A percentile compares a stretch with the other conserved stretches of the same genome.
Evolutionary conservation across 2,113 vertebrate species (phyloP).

Genomic region (Notarius quadriscutis): DNA sequence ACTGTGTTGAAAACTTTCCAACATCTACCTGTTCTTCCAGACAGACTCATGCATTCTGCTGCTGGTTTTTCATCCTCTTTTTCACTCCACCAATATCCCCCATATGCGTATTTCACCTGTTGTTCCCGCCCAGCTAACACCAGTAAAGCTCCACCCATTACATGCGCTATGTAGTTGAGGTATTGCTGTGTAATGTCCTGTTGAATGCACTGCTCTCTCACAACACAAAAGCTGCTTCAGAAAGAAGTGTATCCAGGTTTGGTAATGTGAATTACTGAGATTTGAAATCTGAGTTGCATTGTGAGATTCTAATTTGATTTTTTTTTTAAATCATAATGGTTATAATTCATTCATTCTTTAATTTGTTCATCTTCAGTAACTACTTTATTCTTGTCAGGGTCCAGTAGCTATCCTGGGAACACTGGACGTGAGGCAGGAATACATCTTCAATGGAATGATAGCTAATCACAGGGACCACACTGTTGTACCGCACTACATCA

Average conservation of each 20-base stretch:
- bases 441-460: neutral
- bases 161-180: neutral
- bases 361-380: neutral
- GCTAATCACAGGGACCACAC: neutral
- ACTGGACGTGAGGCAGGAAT: neutral
- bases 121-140: neutral
- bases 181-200: conserved; percentile 9
- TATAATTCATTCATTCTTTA: neutral
- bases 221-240: neutral
- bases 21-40: conserved; percentile 41
- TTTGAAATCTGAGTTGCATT: neutral
- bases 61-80: conserved; percentile 2
- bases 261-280: neutral
- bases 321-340: neutral
- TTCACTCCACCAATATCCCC: conserved; percentile 24
- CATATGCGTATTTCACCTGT: neutral
- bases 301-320: neutral
- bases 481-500: too few species aligned
- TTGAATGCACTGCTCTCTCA: neutral
- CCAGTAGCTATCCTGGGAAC: neutral
- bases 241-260: neutral
- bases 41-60: conserved; percentile 1
- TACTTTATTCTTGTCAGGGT: neutral
- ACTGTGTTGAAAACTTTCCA: neutral
- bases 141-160: conserved; percentile 25